Conservation (phyloP, 2,113 vertebrate genomes). For the Seriola quinqueradiata region DNA sequence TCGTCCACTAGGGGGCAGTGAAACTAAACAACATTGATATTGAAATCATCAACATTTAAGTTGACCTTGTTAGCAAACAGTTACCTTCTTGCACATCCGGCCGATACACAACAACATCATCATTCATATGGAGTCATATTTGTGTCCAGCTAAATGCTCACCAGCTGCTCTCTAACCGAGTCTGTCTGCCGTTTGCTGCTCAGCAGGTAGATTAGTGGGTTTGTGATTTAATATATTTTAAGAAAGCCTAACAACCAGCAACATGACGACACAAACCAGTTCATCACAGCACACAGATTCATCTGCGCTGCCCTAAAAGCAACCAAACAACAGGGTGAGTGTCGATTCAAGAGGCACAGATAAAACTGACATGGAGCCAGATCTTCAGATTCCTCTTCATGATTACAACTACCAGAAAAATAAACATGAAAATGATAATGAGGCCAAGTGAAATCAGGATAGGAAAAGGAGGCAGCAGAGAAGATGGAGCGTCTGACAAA, state of each 20-base stretch:
- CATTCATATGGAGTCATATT: no score
- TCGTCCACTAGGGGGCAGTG: no score
- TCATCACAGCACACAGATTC: no score
- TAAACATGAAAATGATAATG: background rate
- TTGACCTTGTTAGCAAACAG: background rate
- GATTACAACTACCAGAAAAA: background rate
- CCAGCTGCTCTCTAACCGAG: no score
- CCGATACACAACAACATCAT: background rate
- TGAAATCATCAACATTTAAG: background rate
- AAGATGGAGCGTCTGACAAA: conserved; percentile 38
- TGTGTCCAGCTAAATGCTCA: no score
- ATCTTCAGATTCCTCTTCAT: background rate
- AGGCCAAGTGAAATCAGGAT: conserved; percentile 5
- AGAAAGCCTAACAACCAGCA: no score
- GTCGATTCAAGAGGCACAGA: background rate
- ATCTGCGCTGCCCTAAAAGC: no score
- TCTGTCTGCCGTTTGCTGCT: no score
- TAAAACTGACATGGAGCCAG: background rate
- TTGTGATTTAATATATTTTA: no score
- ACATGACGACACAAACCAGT: no score
- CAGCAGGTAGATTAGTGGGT: no score
- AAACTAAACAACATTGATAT: background rate
- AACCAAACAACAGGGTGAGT: no score
- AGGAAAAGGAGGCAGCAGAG: conserved; percentile 5
- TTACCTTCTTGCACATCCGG: background rate